Evolutionary conservation across 1,140 invertebrate species (phyloP), one percentile per base, ranked within the genome.

Genomic region (Tetranychus cinnabarinus): DNA sequence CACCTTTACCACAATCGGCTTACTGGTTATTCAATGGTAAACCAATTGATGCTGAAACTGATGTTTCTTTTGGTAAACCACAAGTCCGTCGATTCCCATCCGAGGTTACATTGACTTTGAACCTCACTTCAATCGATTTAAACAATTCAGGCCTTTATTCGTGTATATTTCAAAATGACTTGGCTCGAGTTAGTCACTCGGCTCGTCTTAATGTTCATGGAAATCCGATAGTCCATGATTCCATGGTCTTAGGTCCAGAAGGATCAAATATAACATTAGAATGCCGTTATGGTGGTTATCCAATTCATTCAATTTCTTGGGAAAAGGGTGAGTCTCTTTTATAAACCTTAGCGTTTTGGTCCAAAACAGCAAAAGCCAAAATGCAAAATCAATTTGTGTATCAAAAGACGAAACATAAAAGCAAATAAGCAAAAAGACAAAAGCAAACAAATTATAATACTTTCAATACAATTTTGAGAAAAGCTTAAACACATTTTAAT

Each of bases 1-100:
- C 8, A 33, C 50, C 50, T 31, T 23, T 52, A 8, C 50, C 50
- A n/a, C 31, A 23, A 23, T 42, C 50, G n/a, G 50, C 31, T 34
- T 8, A 62, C n/a, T 66, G 65, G 65, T 42, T 61, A 2, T 66
- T 66, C 46, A 66, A 66, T 60, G 63, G 61, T 12, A 61, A 66
- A 23, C 56, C 46, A 33, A 52, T 66, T 31, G 63, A 66, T 39
- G 65, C 62, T 58, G 60, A 42, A 42, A 42, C 5, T 42, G 39
- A 42, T 42, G 39, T 6, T 6, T 6, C 39, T 1, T 10, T 42
- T 10, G 39, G 39, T 42, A 42, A 42, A 42, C 39, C 39, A 42
- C 65, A 37, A 36, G 63, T 10, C 31, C n/a, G n/a, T 23, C 50
- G 50, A 31, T n/a, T 52, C 23, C 13, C n/a, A 31, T 31, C n/a